phyloP scores from a whole-genome alignment of 2,797 vertebrate species.

The Coregonus suidteri region DNA sequence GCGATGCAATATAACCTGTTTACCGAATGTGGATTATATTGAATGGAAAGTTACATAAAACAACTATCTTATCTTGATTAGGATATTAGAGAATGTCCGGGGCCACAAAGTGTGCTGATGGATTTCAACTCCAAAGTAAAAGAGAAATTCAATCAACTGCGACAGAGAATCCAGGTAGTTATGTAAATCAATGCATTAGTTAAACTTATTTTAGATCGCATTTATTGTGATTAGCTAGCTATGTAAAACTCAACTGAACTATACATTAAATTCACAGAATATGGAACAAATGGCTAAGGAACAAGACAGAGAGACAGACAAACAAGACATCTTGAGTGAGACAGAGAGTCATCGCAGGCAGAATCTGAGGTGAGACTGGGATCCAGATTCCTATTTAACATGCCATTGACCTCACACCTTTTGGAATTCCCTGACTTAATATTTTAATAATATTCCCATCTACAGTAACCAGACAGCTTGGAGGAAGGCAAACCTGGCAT shows the following conservation, averaged over 20 bases:
- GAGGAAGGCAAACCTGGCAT: slow-evolving; percentile 93
- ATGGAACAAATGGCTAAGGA: slow-evolving; percentile 91
- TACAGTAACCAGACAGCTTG: slow-evolving; percentile 92
- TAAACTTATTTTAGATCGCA: neutral
- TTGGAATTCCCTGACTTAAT: neutral
- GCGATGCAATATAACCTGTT: neutral
- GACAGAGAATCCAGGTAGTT: slow-evolving; percentile 87
- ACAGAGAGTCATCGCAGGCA: slow-evolving; percentile 90
- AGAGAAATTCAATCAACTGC: slow-evolving; percentile 85
- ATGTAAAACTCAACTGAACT: neutral
- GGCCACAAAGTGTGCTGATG: slow-evolving; percentile 81
- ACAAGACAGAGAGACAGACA: slow-evolving; percentile 89
- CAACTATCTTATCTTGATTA: slow-evolving; percentile 34
- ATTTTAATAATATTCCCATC: neutral
- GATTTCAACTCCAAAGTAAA: slow-evolving; percentile 89
- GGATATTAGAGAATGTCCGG: slow-evolving; percentile 88
- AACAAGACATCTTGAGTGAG: slow-evolving; percentile 81
- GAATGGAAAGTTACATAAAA: neutral
- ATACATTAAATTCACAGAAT: slow-evolving; percentile 71
- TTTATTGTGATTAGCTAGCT: neutral
- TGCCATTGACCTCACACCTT: neutral
- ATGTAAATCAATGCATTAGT: too few species aligned
- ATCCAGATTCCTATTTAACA: neutral
- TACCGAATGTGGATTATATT: neutral
- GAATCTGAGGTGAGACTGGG: slow-evolving; percentile 85